A percentile compares a stretch with the other conserved stretches of the same genome.
Evolutionary conservation across 2,888 invertebrate species (phyloP).

Genomic region (Matsumyia berberina): DNA sequence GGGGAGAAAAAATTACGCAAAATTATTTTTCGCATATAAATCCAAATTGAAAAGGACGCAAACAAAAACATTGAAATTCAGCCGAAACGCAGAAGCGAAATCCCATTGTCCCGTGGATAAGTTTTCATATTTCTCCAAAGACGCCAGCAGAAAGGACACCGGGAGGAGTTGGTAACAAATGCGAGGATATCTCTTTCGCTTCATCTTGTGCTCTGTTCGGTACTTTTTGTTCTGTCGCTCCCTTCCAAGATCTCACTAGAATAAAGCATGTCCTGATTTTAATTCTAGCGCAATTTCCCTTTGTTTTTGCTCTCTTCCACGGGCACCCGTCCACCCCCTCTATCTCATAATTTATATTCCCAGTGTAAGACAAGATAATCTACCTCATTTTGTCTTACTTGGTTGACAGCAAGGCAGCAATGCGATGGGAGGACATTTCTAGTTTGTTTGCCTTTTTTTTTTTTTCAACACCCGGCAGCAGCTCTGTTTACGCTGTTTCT

Average conservation of each 20-base stretch:
- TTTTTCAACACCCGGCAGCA: neutral
- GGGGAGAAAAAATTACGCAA: neutral
- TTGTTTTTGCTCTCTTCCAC: slow-evolving; percentile 33
- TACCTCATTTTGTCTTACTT: slow-evolving; percentile 69
- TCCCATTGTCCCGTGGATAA: slow-evolving; percentile 16
- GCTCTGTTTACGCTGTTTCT: slow-evolving; percentile 31
- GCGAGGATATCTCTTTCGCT: neutral
- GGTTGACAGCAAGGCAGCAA: slow-evolving; percentile 13
- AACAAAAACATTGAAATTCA: slow-evolving; percentile 15
- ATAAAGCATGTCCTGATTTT: slow-evolving; percentile 63
- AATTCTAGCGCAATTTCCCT: slow-evolving; percentile 33
- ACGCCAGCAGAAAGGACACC: neutral
- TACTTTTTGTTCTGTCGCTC: slow-evolving; percentile 3
- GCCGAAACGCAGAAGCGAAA: slow-evolving; percentile 1
- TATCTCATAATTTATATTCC: slow-evolving; percentile 68
- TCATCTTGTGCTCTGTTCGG: neutral
- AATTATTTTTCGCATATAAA: slow-evolving; percentile 19
- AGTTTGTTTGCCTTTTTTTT: slow-evolving; percentile 16
- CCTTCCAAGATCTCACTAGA: slow-evolving; percentile 32
- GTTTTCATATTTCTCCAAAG: slow-evolving; percentile 31
- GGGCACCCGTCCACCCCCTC: neutral
- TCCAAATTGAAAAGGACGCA: slow-evolving; percentile 24
- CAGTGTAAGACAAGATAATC: slow-evolving; percentile 73
- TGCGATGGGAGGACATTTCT: slow-evolving; percentile 44
- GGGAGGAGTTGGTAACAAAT: neutral